Percentiles rank a stretch among this genome's conserved stretches.
Evolutionary conservation across 2,888 invertebrate genomes (phyloP).

Genomic region (Strigamia maritima): DNA sequence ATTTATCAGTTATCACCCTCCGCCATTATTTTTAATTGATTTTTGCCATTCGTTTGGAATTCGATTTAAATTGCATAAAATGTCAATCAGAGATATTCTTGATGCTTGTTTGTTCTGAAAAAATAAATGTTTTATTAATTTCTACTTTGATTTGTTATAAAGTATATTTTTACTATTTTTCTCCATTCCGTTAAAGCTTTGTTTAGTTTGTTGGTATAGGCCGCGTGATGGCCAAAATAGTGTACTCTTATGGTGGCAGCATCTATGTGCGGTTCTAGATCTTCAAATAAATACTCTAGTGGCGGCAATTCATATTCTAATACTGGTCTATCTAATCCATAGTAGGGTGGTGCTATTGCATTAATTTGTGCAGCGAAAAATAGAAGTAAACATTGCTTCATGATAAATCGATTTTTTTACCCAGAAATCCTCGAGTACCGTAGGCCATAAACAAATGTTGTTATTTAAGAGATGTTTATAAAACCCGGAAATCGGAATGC

Average conservation of each 20-base stretch:
- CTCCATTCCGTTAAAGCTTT: constrained; percentile 46
- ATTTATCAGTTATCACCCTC: constrained; percentile 45
- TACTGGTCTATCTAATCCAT: constrained; percentile 44
- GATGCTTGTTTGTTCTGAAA: constrained; percentile 44
- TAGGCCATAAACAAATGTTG: too few relatives aligned
- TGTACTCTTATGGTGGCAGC: constrained; percentile 47
- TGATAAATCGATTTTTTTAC: not conserved
- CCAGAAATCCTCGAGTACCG: too few relatives aligned
- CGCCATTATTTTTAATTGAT: constrained; percentile 46
- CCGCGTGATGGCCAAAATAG: constrained; percentile 47
- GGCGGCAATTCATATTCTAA: constrained; percentile 47
- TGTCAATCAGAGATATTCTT: constrained; percentile 46
- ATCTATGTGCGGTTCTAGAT: constrained; percentile 48
- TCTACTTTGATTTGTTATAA: not conserved
- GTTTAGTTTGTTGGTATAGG: constrained; percentile 48
- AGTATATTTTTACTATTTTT: constrained; percentile 41
- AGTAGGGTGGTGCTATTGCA: constrained; percentile 45
- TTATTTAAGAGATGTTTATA: too few relatives aligned
- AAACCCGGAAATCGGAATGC: too few relatives aligned
- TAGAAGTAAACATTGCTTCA: not conserved
- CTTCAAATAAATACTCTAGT: constrained; percentile 46
- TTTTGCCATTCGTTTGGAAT: constrained; percentile 46
- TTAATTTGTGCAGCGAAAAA: not conserved
- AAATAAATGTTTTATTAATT: not conserved
- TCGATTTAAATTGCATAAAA: constrained; percentile 45